Base-by-base conservation (phyloP, 2,888 invertebrate genomes). In the Idaea biselata region DNA sequence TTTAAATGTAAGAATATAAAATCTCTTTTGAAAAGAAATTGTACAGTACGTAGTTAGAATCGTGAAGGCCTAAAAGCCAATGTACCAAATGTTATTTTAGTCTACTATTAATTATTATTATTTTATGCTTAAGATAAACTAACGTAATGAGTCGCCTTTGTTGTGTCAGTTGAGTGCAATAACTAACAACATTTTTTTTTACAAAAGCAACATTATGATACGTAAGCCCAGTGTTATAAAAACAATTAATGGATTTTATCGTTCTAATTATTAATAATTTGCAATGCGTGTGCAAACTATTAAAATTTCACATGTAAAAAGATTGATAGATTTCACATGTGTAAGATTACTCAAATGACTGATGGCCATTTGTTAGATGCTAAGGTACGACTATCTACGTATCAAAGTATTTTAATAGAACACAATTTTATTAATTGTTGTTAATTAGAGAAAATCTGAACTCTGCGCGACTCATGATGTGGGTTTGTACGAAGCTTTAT, bases 11-110 rank as follows among this genome's bases (percentile, higher is more conserved):
- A 32, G 25, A 5, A 25, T 25, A 68, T 68, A 64, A 65, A 55
- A 44, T 65, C 67, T 78, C 77, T 83, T 80, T 80, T 79, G 68
- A 70, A 76, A 82, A 80, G 73, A 78, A 80, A 79, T 69, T 83
- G 81, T 84, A 82, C 79, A 82, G 44, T 2, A 44, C 14, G 78
- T 79, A 79, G 74, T 67, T 80, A 81, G 73, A 70, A 54, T 67
- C 69, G 64, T 72, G 73, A 71, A 72, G 81, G 80, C 81, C 79
- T 75, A 77, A 65, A 63, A 14, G 14, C 44, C 14, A 44, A 44
- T 44, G 44, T 44, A 44, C 44, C 44, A 44, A 44, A 44, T 44
- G 44, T 44, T 44, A 44, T 44, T 33, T 44, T 44, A 44, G 44
- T 44, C 44, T 44, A 14, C 11, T 14, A 44, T 44, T 44, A 44